Conservation (phyloP, 1,140 invertebrate species). For the Cecropterus lyciades region DNA sequence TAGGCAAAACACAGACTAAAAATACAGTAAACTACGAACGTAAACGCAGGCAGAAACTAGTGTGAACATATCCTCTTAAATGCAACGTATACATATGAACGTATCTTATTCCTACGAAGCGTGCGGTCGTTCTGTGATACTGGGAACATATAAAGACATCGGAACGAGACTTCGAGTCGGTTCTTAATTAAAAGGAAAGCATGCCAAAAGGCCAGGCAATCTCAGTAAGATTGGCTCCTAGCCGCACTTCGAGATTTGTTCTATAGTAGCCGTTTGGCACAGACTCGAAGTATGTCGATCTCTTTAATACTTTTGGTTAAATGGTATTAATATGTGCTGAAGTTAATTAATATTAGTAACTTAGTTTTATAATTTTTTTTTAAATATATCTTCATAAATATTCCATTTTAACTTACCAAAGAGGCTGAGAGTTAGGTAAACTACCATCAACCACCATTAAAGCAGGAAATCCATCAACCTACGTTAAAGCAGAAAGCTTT, state of each 20-base stretch:
- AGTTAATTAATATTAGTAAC: not conserved
- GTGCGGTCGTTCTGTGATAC: slow-evolving; percentile 7
- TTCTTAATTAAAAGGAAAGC: slow-evolving; percentile 29
- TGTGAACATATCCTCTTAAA: not conserved
- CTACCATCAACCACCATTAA: too few relatives aligned
- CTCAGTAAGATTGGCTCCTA: slow-evolving; percentile 10
- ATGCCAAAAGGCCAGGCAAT: slow-evolving; percentile 17
- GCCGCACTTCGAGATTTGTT: slow-evolving; percentile 15
- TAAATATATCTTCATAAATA: too few relatives aligned
- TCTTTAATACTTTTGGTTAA: not conserved
- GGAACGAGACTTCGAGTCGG: slow-evolving; percentile 9
- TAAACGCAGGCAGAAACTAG: not conserved
- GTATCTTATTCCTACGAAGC: not conserved
- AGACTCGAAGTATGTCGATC: not conserved
- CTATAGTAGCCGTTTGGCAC: slow-evolving; percentile 4
- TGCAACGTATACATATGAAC: not conserved
- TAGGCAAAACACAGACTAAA: too few relatives aligned
- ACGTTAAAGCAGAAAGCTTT: too few relatives aligned
- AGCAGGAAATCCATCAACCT: too few relatives aligned
- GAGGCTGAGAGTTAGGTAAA: too few relatives aligned
- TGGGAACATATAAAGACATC: slow-evolving; percentile 17
- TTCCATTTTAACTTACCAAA: too few relatives aligned
- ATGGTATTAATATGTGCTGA: not conserved
- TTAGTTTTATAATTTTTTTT: too few relatives aligned
- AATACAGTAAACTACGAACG: not conserved